Evolutionary conservation across 2,797 vertebrate genomes (phyloP).

Genomic region (Notoglanidium macrostoma): DNA sequence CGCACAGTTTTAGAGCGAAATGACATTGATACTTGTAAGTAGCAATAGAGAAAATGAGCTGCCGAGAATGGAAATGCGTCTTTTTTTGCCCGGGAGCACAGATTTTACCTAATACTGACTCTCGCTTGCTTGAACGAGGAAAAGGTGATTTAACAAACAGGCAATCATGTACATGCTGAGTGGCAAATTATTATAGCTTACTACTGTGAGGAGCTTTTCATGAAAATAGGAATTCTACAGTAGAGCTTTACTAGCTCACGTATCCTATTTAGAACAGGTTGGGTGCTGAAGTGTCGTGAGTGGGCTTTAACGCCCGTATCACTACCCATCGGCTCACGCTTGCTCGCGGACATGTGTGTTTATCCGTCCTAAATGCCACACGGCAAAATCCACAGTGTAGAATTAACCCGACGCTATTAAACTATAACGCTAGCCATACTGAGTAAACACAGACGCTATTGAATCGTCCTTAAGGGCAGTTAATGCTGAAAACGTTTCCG

Average conservation of each 20-base stretch:
- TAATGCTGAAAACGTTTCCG: not conserved
- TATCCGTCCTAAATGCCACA: not conserved
- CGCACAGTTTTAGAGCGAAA: constrained; percentile 19
- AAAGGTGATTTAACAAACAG: constrained; percentile 32
- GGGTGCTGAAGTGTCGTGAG: not conserved
- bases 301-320: not conserved
- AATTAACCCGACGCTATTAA: not conserved
- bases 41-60: constrained; percentile 39
- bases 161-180: constrained; percentile 27
- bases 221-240: not conserved
- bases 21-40: constrained; percentile 45
- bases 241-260: not conserved
- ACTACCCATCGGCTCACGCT: not conserved
- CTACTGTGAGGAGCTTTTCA: constrained; percentile 21
- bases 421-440: not conserved
- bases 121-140: not conserved
- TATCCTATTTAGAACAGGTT: not conserved
- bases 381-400: constrained; percentile 1
- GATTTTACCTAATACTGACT: constrained; percentile 12
- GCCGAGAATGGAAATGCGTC: not conserved
- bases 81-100: not conserved
- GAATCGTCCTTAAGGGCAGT: not conserved
- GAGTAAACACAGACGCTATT: not conserved
- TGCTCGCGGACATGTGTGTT: constrained; percentile 7
- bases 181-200: constrained; percentile 18